Conservation (phyloP, 2,797 vertebrate species). For the Gambusia yucatana region DNA sequence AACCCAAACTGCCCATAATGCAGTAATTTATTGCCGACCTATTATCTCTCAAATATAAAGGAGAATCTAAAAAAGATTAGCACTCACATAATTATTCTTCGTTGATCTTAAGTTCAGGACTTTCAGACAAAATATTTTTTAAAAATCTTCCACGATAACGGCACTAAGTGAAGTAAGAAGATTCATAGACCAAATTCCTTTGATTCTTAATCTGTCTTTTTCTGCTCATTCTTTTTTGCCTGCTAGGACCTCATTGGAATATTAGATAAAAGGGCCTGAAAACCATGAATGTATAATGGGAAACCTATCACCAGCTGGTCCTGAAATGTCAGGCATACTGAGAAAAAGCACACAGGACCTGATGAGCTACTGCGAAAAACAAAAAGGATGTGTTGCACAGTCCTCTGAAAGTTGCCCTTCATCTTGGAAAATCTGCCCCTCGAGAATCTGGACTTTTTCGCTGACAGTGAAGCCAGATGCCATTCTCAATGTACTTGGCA, state of each 20-base stretch:
- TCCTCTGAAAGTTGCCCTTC: conserved; percentile 30
- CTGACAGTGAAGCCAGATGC: conserved; percentile 33
- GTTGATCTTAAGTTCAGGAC: neutral
- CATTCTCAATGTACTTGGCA: conserved; percentile 13
- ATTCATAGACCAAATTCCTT: neutral
- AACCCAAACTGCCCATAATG: neutral
- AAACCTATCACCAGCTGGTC: neutral
- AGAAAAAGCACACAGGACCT: neutral
- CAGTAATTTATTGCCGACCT: neutral
- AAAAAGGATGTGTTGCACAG: conserved; percentile 18
- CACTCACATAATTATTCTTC: neutral
- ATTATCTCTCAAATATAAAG: neutral
- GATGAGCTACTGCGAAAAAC: conserved; percentile 19
- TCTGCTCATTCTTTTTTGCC: neutral
- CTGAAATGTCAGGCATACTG: conserved; percentile 4
- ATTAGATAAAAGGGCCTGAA: neutral
- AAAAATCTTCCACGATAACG: neutral
- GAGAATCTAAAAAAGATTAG: neutral
- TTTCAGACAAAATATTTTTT: neutral
- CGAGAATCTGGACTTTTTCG: conserved; percentile 30
- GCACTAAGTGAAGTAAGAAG: neutral
- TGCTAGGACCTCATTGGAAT: conserved; percentile 3
- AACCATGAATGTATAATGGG: neutral
- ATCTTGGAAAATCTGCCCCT: conserved; percentile 41
- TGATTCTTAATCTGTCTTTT: conserved; percentile 1